These are phyloP conservation scores for Amphimallon solstitiale DNA, from an alignment of 2,888 invertebrate species.

Conservation along the genomic window DNA sequence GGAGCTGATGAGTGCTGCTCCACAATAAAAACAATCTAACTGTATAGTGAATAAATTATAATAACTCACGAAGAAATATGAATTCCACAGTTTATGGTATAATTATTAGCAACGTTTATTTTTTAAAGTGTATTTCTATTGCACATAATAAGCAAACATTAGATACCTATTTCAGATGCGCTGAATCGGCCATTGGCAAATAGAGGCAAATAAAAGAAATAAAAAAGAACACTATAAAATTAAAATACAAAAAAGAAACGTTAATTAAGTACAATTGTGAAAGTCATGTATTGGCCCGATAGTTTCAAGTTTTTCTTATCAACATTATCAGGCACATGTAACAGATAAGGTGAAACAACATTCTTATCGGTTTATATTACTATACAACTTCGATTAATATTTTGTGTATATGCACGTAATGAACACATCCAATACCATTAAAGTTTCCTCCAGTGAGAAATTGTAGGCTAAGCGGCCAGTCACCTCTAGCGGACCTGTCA, in stretches of 20 bases:
- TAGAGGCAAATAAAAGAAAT: no score
- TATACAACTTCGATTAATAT: constrained; percentile 28
- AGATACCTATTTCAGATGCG: no score
- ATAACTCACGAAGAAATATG: no score
- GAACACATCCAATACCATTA: constrained; percentile 23
- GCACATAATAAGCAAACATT: no score
- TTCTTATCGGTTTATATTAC: constrained; percentile 26
- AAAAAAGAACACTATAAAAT: neutral
- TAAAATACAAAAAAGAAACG: neutral
- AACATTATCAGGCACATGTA: constrained; percentile 26
- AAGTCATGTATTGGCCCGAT: constrained; percentile 8
- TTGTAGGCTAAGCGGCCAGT: constrained; percentile 41
- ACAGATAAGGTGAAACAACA: constrained; percentile 28
- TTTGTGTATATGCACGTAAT: constrained; percentile 13
- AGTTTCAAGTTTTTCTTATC: constrained; percentile 2
- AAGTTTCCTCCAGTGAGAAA: constrained; percentile 28
- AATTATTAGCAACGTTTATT: no score
- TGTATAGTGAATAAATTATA: no score
- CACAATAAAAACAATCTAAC: no score
- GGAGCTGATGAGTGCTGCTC: no score
- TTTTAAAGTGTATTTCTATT: no score
- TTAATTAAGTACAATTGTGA: constrained; percentile 8
- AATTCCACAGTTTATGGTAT: no score
- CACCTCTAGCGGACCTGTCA: constrained; percentile 41
- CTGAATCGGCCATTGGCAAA: no score